Percentiles rank a stretch among this genome's conserved stretches.
Conservation (phyloP, 2,888 invertebrate genomes). For the Orchesella flavescens region DNA sequence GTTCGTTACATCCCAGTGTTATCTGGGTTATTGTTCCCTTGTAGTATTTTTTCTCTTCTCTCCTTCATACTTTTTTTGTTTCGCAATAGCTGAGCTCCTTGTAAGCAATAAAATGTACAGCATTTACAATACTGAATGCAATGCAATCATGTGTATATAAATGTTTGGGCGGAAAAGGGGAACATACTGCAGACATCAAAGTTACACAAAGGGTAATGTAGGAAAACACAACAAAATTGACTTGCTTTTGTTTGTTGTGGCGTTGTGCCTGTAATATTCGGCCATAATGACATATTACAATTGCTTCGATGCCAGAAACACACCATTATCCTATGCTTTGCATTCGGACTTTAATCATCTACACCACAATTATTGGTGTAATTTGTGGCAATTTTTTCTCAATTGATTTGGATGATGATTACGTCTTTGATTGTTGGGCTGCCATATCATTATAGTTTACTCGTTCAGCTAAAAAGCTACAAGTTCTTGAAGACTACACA, state of each 20-base stretch:
- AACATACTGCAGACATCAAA: not conserved
- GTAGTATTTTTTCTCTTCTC: conserved; percentile 5
- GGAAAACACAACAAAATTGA: not conserved
- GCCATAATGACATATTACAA: conserved; percentile 34
- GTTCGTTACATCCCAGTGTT: too few relatives aligned
- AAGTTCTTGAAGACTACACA: too few relatives aligned
- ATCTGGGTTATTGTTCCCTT: not conserved
- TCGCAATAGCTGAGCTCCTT: conserved; percentile 30
- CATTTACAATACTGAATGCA: not conserved
- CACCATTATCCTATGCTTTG: conserved; percentile 13
- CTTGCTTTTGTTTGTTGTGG: not conserved
- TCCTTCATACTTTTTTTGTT: conserved; percentile 21
- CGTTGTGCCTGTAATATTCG: not conserved
- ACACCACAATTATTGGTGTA: conserved; percentile 30
- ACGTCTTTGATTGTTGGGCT: not conserved
- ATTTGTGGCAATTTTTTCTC: conserved; percentile 42
- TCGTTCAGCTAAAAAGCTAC: too few relatives aligned
- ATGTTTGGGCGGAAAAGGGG: not conserved
- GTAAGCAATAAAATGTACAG: not conserved
- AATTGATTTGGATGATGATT: conserved; percentile 32
- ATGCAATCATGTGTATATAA: not conserved
- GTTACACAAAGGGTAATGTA: not conserved
- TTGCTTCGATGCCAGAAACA: conserved; percentile 32
- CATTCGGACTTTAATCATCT: conserved; percentile 49
- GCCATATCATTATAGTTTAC: not conserved